A percentile compares a stretch with the other conserved stretches of the same genome.
Evolutionary conservation across 2,113 vertebrate species (phyloP).

Genomic region (Dasypus novemcinctus): DNA sequence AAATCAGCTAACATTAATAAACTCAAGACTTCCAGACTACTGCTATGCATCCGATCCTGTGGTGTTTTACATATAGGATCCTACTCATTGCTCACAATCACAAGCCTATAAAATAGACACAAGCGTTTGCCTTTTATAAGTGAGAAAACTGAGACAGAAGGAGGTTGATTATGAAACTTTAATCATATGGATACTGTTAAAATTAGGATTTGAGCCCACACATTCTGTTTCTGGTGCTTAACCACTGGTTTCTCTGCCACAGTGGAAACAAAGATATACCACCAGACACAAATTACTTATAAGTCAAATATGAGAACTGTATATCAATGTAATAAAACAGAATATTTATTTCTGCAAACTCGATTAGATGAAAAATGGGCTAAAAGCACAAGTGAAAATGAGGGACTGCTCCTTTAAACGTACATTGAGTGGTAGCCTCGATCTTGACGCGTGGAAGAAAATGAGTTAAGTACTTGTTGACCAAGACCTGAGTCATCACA

Average conservation of each 20-base stretch:
- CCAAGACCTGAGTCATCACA: accelerated
- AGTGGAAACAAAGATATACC: not conserved
- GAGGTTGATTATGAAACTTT: accelerated
- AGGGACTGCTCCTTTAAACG: too few relatives aligned
- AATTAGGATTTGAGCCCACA: not conserved
- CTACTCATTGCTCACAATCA: accelerated
- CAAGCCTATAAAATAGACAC: accelerated
- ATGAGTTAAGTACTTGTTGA: not conserved
- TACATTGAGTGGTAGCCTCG: too few relatives aligned
- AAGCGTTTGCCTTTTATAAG: accelerated
- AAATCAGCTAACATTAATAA: not conserved
- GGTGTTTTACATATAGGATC: accelerated
- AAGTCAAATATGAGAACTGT: accelerated
- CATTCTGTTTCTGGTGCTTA: not conserved
- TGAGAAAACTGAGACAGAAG: not conserved
- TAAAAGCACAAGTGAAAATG: not conserved
- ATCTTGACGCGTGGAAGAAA: not conserved
- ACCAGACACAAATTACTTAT: too few relatives aligned
- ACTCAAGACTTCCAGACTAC: not conserved
- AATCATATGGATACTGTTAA: accelerated
- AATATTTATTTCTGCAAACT: not conserved
- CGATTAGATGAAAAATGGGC: not conserved
- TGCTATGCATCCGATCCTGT: accelerated
- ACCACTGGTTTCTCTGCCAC: not conserved
- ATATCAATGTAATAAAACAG: not conserved